Conservation (phyloP, 1,140 invertebrate genomes). For the Brevipalpus yothersi region DNA sequence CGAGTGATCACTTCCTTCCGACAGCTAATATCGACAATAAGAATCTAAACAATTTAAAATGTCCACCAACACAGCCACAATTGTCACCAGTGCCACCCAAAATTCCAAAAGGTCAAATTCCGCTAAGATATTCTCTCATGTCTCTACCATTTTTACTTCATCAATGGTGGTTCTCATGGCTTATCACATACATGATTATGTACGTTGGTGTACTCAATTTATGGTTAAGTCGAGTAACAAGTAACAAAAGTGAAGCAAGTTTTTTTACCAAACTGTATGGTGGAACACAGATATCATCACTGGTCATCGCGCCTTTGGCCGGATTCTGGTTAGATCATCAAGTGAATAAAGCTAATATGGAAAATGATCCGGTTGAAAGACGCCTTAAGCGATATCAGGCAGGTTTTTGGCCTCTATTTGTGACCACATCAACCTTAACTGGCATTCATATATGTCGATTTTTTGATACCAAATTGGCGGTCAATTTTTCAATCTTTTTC, state of each 20-base stretch:
- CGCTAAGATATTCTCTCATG: conserved; percentile 6
- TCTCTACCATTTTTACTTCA: conserved; percentile 11
- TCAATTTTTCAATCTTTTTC: conserved; percentile 12
- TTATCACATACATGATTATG: conserved; percentile 13
- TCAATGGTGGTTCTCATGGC: conserved; percentile 14
- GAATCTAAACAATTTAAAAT: not conserved
- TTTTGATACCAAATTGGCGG: conserved; percentile 8
- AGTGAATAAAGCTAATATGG: conserved; percentile 4
- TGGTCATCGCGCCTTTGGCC: conserved; percentile 11
- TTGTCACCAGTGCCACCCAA: not conserved
- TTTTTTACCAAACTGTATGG: conserved; percentile 11
- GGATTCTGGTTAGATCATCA: conserved; percentile 13
- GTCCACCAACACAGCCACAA: not conserved
- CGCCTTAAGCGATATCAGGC: conserved; percentile 9
- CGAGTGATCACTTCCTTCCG: not conserved
- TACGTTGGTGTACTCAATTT: conserved; percentile 13
- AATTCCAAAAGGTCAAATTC: not conserved
- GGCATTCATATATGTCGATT: conserved; percentile 11
- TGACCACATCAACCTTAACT: conserved; percentile 9
- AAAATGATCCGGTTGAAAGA: conserved; percentile 8
- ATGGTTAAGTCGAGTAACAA: conserved; percentile 9
- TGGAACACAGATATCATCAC: conserved; percentile 8
- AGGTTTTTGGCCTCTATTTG: conserved; percentile 13
- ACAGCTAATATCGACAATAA: not conserved
- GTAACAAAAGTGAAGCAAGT: conserved; percentile 2